phyloP scores from a whole-genome alignment of 2,113 vertebrate genomes.

The Macrotus californicus region DNA sequence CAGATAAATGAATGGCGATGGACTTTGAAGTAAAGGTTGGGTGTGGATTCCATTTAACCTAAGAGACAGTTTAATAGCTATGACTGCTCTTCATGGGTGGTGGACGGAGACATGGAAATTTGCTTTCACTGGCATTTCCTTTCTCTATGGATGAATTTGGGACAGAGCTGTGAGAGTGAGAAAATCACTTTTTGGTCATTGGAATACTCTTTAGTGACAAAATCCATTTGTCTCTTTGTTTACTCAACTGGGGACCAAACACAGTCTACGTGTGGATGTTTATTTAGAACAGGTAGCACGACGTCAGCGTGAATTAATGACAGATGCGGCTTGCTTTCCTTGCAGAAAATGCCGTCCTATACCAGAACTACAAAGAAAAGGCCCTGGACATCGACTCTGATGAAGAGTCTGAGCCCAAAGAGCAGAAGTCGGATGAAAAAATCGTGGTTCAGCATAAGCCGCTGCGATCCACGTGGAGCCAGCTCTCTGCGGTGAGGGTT shows the following conservation, averaged over 20 bases:
- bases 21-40: neutral
- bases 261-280: neutral
- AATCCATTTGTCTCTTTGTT: neutral
- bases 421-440: constrained; percentile 81
- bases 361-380: constrained; percentile 98
- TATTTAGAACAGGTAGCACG: constrained; percentile 22
- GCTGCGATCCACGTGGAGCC: constrained; percentile 92
- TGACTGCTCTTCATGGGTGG: neutral
- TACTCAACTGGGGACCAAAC: neutral
- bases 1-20: neutral
- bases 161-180: neutral
- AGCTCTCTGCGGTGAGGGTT: constrained; percentile 91
- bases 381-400: constrained; percentile 95
- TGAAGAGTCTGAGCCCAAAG: constrained; percentile 87
- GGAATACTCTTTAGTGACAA: neutral
- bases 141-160: neutral
- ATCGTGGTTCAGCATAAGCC: constrained; percentile 90
- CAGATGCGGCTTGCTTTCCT: constrained; percentile 20
- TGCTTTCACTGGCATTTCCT: neutral
- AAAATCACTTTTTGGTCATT: neutral
- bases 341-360: constrained; percentile 92
- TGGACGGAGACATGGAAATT: neutral
- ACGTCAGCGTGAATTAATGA: neutral
- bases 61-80: neutral
- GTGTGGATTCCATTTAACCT: neutral